Base-by-base conservation (phyloP, 2,113 vertebrate species). In the Cricetomys ansorgei region DNA sequence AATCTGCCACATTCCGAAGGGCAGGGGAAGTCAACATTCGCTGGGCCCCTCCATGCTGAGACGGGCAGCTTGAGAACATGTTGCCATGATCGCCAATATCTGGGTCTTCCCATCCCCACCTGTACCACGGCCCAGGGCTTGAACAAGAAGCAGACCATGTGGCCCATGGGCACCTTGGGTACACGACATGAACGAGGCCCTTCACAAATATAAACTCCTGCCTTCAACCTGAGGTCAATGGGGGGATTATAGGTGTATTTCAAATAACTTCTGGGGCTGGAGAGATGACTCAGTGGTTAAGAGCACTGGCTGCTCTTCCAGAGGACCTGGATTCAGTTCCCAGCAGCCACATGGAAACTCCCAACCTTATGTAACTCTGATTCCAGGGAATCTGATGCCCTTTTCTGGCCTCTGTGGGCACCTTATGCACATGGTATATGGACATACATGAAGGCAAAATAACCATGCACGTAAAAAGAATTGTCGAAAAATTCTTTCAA, bases 131-230 rank as follows among this genome's bases (percentile, higher is more conserved):
- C 34, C 12, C 72, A 29, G 23, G 19, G 27, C 40, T n/a, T 23
- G n/a, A 34, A 10, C 50, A 43, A 70, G 8, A 40, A 4, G 7
- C 17, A 40, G 70, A 57, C 67, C n/a, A 23, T 1, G 43, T 0
- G 0, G 11, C 62, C 8, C 0, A 0, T 0, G 1, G 84, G 43
- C 3, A 27, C 7, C 9, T 2, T 16, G 12, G 77, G 21, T 37
- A 31, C 3, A 23, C 23, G 12, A 29, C 5, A 6, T 4, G 21
- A 43, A 48, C 37, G 5, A 31, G 77, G 40, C 2, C 10, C 27
- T 50, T 69, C 7, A 40, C 31, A 87, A 57, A 87, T 0, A 5
- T 45, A 19, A 40, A 67, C 29, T 50, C 77, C 7, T 25, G 40
- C 11, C 67, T 23, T 43, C 55, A 45, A 57, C 50, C 70, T 23